Conservation (phyloP, 1,140 invertebrate genomes). For the Leptinotarsa lineolata region DNA sequence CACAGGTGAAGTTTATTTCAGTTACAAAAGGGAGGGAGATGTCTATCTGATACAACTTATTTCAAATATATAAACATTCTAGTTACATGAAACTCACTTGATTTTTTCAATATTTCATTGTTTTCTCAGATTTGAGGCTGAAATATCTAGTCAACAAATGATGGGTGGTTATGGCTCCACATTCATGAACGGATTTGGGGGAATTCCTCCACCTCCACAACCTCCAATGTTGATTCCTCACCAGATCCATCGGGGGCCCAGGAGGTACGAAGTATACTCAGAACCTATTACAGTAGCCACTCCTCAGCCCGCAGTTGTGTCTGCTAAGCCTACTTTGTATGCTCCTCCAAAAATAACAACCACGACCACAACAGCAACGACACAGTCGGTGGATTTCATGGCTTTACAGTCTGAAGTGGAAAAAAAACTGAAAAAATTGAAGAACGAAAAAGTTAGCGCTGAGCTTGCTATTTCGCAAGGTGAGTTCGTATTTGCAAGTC, state of each 20-base stretch:
- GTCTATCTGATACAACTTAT: too few relatives aligned
- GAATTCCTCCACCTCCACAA: slow-evolving; percentile 60
- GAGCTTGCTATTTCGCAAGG: slow-evolving; percentile 65
- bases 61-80: too few relatives aligned
- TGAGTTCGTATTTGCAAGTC: slow-evolving; percentile 7
- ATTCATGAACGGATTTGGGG: slow-evolving; percentile 56
- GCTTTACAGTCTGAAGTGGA: slow-evolving; percentile 67
- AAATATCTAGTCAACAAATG: slow-evolving; percentile 75
- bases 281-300: slow-evolving; percentile 43
- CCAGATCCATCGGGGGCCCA: slow-evolving; percentile 61
- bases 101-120: too few relatives aligned
- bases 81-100: too few relatives aligned
- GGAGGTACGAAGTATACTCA: slow-evolving; percentile 36
- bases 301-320: slow-evolving; percentile 64
- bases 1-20: too few relatives aligned
- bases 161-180: slow-evolving; percentile 64
- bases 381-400: slow-evolving; percentile 63
- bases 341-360: slow-evolving; percentile 58
- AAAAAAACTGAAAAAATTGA: slow-evolving; percentile 68
- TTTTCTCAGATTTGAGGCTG: slow-evolving; percentile 77
- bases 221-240: slow-evolving; percentile 64
- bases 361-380: slow-evolving; percentile 55
- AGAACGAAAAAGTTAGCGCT: slow-evolving; percentile 67
- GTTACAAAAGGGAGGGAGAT: too few relatives aligned
- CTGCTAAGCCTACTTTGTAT: slow-evolving; percentile 67